Percentiles rank a stretch among this genome's conserved stretches.
Conservation (phyloP, 2,888 invertebrate genomes). For the Leptarthrus brevirostris region DNA sequence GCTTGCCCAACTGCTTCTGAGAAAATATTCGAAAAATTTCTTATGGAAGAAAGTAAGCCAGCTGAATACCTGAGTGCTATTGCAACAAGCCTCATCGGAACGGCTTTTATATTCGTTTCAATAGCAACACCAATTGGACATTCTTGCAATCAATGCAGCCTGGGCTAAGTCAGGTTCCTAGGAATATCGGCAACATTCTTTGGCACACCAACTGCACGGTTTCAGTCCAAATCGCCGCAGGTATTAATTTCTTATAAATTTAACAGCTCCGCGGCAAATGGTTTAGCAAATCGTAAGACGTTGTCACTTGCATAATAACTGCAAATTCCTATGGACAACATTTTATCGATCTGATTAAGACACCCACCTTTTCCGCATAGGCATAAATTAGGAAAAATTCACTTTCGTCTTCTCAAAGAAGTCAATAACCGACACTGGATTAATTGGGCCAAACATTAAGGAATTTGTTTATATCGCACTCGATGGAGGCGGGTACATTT, state of each 20-base stretch:
- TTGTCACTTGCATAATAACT: conserved; percentile 31
- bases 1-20: conserved; percentile 27
- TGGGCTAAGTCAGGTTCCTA: neutral
- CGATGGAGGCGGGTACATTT: conserved; percentile 5
- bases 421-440: conserved; percentile 8
- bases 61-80: conserved; percentile 12
- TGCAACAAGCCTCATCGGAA: neutral
- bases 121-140: neutral
- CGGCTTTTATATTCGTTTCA: neutral
- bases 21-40: conserved; percentile 40
- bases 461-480: conserved; percentile 13
- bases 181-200: neutral
- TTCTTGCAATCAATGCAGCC: neutral
- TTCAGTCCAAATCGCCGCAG: neutral
- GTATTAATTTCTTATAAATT: conserved; percentile 35
- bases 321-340: conserved; percentile 7
- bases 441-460: conserved; percentile 25
- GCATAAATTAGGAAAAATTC: neutral
- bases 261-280: neutral
- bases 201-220: neutral
- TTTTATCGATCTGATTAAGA: neutral
- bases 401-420: neutral
- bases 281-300: neutral
- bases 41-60: conserved; percentile 25
- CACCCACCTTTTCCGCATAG: neutral